Conservation (phyloP, 2,113 vertebrate genomes). For the Microcebus ravelobensis region DNA sequence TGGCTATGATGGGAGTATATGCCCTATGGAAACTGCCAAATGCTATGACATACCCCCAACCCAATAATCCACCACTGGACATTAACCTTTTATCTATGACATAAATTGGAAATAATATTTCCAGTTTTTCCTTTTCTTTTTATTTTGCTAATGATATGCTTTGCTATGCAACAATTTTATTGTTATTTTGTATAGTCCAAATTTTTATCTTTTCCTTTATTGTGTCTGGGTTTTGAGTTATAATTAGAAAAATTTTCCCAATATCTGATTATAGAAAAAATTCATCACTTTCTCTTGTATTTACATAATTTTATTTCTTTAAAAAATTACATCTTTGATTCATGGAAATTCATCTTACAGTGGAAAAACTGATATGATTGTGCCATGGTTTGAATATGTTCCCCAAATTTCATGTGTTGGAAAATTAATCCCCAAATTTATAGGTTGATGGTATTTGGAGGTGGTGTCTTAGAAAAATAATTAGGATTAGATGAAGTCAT, state of each 20-base stretch:
- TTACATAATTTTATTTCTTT: not conserved
- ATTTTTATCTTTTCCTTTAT: not conserved
- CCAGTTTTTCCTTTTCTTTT: not conserved
- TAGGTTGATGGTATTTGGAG: not conserved
- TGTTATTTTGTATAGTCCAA: not conserved
- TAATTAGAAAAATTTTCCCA: not conserved
- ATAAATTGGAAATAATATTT: not conserved
- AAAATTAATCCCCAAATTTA: not conserved
- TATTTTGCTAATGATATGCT: not conserved
- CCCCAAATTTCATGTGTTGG: not conserved
- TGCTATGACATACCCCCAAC: too few species aligned
- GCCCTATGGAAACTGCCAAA: not conserved
- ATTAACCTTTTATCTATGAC: not conserved
- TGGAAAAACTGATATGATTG: not conserved
- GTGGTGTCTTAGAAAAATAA: too few species aligned
- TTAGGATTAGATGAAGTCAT: too few species aligned
- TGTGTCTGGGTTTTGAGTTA: not conserved
- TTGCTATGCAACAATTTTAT: not conserved
- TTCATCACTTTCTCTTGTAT: not conserved
- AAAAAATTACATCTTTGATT: not conserved
- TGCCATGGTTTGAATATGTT: not conserved
- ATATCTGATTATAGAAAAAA: not conserved
- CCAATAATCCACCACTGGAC: not conserved
- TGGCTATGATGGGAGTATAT: not conserved
- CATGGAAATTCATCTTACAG: not conserved